Percentiles rank a stretch among this genome's conserved stretches.
Conservation (phyloP, 2,113 vertebrate species). For the Crotophaga sulcirostris region DNA sequence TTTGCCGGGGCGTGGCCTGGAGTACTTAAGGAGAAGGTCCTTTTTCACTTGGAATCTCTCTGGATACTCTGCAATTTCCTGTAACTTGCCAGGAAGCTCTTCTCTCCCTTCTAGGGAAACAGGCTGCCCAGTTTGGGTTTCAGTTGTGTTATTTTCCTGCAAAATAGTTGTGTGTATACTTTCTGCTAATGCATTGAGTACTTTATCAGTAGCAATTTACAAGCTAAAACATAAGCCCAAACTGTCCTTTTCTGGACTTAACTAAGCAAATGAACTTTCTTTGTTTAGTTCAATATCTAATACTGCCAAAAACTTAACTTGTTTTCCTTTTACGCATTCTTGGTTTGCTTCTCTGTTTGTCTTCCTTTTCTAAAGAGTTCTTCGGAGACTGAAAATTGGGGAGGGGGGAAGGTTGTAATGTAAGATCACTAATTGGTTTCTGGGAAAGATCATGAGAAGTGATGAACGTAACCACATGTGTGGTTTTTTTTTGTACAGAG, state of each 20-base stretch:
- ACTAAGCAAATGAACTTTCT: not conserved
- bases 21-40: not conserved
- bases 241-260: not conserved
- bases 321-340: not conserved
- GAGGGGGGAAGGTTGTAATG: not conserved
- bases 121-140: not conserved
- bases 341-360: not conserved
- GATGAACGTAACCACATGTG: not conserved
- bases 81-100: not conserved
- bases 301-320: not conserved
- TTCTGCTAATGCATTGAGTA: not conserved
- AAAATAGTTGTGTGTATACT: not conserved
- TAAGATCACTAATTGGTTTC: not conserved
- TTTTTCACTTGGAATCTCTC: not conserved
- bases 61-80: not conserved
- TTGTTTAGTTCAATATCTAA: not conserved
- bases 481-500: constrained; percentile 81
- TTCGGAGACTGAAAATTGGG: not conserved
- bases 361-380: not conserved
- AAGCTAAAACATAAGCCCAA: not conserved
- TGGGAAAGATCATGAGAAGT: not conserved
- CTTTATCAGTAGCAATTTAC: not conserved
- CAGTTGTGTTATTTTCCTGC: not conserved
- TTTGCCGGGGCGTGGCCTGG: not conserved
- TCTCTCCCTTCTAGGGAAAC: not conserved